Base-by-base conservation (phyloP, 30 jellyfish, hydroid and myxozoan species). In the Chironex yamaguchii region DNA sequence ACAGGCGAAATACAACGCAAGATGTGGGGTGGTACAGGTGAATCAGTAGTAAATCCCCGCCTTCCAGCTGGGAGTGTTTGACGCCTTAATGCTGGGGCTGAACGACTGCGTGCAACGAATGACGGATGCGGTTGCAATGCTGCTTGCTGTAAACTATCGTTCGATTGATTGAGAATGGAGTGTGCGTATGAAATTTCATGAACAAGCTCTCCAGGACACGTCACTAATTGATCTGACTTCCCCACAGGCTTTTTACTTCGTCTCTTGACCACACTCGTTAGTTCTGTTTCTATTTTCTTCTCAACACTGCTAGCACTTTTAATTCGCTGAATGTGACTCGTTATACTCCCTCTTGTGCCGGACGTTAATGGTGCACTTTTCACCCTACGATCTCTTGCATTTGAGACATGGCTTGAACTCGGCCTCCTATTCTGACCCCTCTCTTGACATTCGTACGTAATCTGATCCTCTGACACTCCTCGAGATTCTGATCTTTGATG, bases 71-170 rank as follows among this genome's bases (percentile, higher is more conserved):
- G 97, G 0, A 90, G 49, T 24, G 97, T 50, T 26, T 86, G 70
- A 30, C 76, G 68, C 1, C 97, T 64, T 42, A 78, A 89, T 12
- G 97, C 97, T 0, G 97, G 97, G n/a, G 97, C 95, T 1, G 93
- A 79, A 36, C 97, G 63, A 67, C 94, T 79, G n/a, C 94, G 52
- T 32, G 97, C 79, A 3, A 86, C 32, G 14, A 86, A 83, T 13
- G 80, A 79, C 26, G 85, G 84, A 6, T 6, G 58, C 9, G 17
- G 13, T 6, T 9, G 9, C 13, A 6, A 6, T n/a, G n/a, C n/a
- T n/a, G n/a, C n/a, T n/a, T n/a, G n/a, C n/a, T n/a, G n/a, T n/a
- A n/a, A n/a, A 42, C 58, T 42, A 6, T 6, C 58, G 9, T 42
- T 17, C 9, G 58, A 42, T 6, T 6, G 17, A 6, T 9, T 42